Evolutionary conservation across 2,888 invertebrate species (phyloP).

Genomic region (Tetropium fuscum): DNA sequence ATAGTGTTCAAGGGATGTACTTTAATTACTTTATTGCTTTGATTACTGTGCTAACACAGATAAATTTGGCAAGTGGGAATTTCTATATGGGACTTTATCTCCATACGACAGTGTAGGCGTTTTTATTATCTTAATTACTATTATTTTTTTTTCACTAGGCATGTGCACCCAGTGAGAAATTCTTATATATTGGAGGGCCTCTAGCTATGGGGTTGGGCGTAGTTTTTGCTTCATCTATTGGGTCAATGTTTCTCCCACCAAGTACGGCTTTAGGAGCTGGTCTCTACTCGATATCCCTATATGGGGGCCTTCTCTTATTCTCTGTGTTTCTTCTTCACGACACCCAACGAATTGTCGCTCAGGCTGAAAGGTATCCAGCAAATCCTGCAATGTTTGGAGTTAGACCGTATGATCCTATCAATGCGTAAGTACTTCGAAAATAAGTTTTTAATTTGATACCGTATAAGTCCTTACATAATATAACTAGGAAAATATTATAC

Average conservation of each 20-base stretch:
- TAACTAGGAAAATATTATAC: no score
- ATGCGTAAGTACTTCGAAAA: slow-evolving; percentile 82
- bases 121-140: no score
- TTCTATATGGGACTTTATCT: no score
- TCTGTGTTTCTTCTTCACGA: slow-evolving; percentile 94
- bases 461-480: no score
- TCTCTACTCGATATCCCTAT: slow-evolving; percentile 90
- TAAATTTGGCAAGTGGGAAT: no score
- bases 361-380: slow-evolving; percentile 86
- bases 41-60: no score
- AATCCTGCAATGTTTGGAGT: slow-evolving; percentile 66
- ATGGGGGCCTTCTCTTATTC: slow-evolving; percentile 96
- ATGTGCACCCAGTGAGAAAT: slow-evolving; percentile 97
- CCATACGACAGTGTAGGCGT: no score
- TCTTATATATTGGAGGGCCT: slow-evolving; percentile 95
- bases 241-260: slow-evolving; percentile 91
- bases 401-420: slow-evolving; percentile 91
- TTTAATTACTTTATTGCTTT: no score
- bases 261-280: slow-evolving; percentile 92
- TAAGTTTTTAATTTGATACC: not conserved
- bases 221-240: slow-evolving; percentile 93
- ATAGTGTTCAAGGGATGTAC: no score
- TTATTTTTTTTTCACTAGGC: slow-evolving; percentile 59
- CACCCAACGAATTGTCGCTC: slow-evolving; percentile 90
- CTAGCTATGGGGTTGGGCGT: slow-evolving; percentile 96